A percentile compares a stretch with the other conserved stretches of the same genome.
phyloP scores from a whole-genome alignment of 2,113 vertebrate genomes.

The Nettapus auritus region DNA sequence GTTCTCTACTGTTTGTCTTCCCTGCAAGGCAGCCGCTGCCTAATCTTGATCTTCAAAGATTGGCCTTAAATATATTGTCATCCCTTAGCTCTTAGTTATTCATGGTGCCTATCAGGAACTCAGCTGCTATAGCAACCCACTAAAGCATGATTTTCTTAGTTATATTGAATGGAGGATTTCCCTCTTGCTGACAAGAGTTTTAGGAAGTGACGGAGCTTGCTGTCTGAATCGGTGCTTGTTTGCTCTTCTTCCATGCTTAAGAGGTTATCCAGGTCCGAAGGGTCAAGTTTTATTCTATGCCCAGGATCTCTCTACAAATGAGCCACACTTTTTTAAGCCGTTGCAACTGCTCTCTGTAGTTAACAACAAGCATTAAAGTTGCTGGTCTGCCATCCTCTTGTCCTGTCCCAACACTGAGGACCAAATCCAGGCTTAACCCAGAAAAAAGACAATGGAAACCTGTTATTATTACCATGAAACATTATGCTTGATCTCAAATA shows the following conservation, averaged over 20 bases:
- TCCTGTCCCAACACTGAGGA: background rate
- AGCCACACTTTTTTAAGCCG: background rate
- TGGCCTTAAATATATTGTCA: background rate
- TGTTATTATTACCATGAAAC: background rate
- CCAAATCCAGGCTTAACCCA: slow-evolving; percentile 3
- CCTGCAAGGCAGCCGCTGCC: background rate
- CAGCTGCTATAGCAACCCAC: background rate
- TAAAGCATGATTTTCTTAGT: background rate
- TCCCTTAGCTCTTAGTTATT: background rate
- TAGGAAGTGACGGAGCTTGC: background rate
- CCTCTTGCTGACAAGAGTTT: background rate
- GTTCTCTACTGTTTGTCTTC: background rate
- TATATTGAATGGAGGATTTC: background rate
- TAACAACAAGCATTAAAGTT: background rate
- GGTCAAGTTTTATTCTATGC: background rate
- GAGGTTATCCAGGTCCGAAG: background rate
- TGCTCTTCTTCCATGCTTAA: background rate
- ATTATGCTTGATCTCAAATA: background rate
- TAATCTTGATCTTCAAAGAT: slow-evolving; percentile 13
- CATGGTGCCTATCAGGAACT: background rate
- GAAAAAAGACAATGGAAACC: slow-evolving; percentile 3
- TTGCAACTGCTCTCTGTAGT: background rate
- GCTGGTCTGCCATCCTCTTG: background rate
- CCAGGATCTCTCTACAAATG: background rate
- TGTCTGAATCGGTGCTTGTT: background rate